Evolutionary conservation across 2,113 vertebrate genomes (phyloP), one percentile per base, ranked within the genome.

Genomic region (Euleptes europaea): DNA sequence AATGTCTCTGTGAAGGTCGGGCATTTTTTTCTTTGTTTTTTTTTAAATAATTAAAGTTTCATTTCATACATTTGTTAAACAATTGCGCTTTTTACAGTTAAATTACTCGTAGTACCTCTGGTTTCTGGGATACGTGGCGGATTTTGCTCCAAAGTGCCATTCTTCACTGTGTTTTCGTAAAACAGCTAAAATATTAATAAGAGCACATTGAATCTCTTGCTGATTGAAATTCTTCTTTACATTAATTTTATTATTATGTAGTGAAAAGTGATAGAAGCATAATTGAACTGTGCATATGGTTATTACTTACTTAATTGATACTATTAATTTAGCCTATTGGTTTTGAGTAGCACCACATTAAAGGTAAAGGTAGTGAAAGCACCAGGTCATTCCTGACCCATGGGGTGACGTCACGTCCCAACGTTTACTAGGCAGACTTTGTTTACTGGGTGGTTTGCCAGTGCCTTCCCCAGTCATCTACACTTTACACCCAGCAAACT

Each of bases 11-110:
- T 54, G 60, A n/a, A 70, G 42, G 6, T 44, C 73, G 91, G 70
- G 54, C 54, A 77, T 85, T 89, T 90, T 71, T 70, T 54, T 10
- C 69, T 78, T 60, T 21, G 9, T 78, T 80, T 76, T 54, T 70
- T 5, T 5, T 63, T 86, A 17, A 85, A 76, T 78, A 47, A 90
- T 76, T 87, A 80, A 44, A 90, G 82, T 82, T 72, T 78, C 78
- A 72, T 90, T 84, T 85, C 87, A 89, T 85, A 80, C 54, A 31
- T 85, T 91, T 89, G 84, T 35, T 88, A 78, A 60, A 70, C 2
- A 91, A 78, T 78, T 57, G 1, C n/a, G n/a, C 19, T 33, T 17
- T 47, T 65, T 74, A 81, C 44, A 12, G 71, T 23, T 70, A 44
- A 78, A 44, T 28, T 42, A 7, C 1, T 38, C 10, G 31, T 74